These are phyloP conservation scores for Meganola albula DNA, from an alignment of 2,888 invertebrate genomes.

Conservation along the genomic window DNA sequence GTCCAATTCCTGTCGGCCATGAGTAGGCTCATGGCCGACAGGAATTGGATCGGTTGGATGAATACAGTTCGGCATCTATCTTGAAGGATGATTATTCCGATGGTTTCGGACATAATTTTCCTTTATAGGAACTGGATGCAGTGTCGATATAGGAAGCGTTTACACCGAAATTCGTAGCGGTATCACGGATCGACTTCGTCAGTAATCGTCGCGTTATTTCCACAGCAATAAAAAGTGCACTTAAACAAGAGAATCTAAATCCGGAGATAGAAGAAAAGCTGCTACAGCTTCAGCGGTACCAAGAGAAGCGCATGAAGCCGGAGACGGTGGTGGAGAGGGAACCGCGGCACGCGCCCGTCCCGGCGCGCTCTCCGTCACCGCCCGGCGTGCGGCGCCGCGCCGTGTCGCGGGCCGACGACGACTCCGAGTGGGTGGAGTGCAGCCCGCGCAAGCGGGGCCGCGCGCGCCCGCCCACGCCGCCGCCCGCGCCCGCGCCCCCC, in stretches of 20 bases:
- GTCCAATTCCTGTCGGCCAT: too few relatives aligned
- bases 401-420: conserved; percentile 54
- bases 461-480: conserved; percentile 23
- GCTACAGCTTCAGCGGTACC: conserved; percentile 90
- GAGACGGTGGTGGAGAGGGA: conserved; percentile 57
- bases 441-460: conserved; percentile 54
- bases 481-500: conserved; percentile 46
- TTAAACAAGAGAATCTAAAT: conserved; percentile 93
- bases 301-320: conserved; percentile 86
- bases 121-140: too few relatives aligned
- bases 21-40: too few relatives aligned
- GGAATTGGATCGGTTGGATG: too few relatives aligned
- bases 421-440: conserved; percentile 65
- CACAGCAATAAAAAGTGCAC: conserved; percentile 92
- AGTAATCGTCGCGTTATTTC: conserved; percentile 3
- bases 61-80: too few relatives aligned
- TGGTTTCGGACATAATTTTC: too few relatives aligned
- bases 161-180: too few relatives aligned
- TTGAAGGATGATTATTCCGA: too few relatives aligned
- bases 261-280: conserved; percentile 96
- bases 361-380: conserved; percentile 39
- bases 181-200: background rate
- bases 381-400: conserved; percentile 47
- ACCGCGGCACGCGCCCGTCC: conserved; percentile 38
- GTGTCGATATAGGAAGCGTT: too few relatives aligned